Percentiles rank a stretch among this genome's conserved stretches.
These are phyloP conservation scores for Pristiophorus japonicus DNA, from an alignment of 2,113 vertebrate species.

Conservation along the genomic window DNA sequence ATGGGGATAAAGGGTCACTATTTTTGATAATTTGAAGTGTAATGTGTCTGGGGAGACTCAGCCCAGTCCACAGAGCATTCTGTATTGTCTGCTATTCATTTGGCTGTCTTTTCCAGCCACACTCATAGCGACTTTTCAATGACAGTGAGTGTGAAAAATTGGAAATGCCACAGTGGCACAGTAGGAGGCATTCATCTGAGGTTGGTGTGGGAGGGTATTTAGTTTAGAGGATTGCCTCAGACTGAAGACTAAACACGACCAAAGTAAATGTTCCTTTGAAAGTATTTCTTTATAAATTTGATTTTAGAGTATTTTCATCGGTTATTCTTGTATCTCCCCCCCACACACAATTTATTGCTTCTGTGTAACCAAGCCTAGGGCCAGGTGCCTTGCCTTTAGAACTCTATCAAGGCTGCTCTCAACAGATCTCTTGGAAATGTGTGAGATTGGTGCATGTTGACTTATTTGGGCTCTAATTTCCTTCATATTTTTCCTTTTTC, in stretches of 20 bases:
- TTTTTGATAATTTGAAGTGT: neutral
- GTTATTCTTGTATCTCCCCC: neutral
- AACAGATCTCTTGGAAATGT: neutral
- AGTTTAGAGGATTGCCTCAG: neutral
- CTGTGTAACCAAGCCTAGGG: neutral
- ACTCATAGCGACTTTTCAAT: neutral
- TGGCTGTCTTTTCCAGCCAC: neutral
- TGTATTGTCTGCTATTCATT: neutral
- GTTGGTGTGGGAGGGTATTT: neutral
- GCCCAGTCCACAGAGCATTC: too few species aligned
- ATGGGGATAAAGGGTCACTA: neutral
- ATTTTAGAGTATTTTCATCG: neutral
- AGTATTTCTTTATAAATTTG: neutral
- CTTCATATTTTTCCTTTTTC: neutral
- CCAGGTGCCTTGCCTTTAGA: neutral
- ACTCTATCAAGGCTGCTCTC: neutral
- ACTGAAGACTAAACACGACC: neutral
- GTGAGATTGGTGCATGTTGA: neutral
- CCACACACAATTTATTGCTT: neutral
- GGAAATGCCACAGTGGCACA: neutral
- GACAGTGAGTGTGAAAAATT: neutral
- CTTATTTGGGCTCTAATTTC: neutral
- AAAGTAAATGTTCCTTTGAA: neutral
- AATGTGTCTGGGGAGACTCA: neutral
- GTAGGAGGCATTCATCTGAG: neutral